Base-by-base conservation (phyloP, 2,113 vertebrate genomes). In the Morone saxatilis region DNA sequence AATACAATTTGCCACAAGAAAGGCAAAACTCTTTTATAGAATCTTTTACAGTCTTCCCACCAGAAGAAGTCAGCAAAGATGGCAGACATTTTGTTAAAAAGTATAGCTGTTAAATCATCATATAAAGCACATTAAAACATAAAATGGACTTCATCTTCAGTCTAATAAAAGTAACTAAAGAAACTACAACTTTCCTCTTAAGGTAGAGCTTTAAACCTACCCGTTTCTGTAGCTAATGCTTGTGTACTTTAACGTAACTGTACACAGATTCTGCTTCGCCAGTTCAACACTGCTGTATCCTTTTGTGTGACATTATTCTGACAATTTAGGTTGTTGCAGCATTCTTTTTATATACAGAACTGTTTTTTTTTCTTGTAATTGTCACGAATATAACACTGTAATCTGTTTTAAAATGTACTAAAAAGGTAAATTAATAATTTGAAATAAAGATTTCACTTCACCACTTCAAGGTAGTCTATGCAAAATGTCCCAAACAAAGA, bases 1-100 rank as follows among this genome's bases (percentile, higher is more conserved):
- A 71, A 61, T 61, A 63, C 22, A 74, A 36, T 65, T 6, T 17
- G 25, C 51, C 65, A 51, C 41, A 40, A 57, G 53, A 56, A 74
- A 47, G 14, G 16, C 70, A 47, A 13, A 16, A 13, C 67, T 9
- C 6, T 3, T 48, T 65, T 36, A 16, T 50, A 0, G 9, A 38
- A 66, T 45, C 13, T 76, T 57, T 72, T 57, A 53, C 47, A 25
- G 65, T 50, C 13, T 19, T 60, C 53, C 53, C 12, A 22, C 50
- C 11, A 41, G 56, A 54, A 73, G 45, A 38, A 65, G 36, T 43
- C 31, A n/a, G 17, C 54, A 56, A 47, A 67, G 11, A 47, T 5
- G 17, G 50, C 16, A n/a, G 69, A 17, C n/a, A 3, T 17, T 68
- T 56, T 69, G 25, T 43, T 51, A 22, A n/a, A 20, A 38, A 65